Conservation (phyloP, 2,797 vertebrate genomes). For the Valencia hispanica region DNA sequence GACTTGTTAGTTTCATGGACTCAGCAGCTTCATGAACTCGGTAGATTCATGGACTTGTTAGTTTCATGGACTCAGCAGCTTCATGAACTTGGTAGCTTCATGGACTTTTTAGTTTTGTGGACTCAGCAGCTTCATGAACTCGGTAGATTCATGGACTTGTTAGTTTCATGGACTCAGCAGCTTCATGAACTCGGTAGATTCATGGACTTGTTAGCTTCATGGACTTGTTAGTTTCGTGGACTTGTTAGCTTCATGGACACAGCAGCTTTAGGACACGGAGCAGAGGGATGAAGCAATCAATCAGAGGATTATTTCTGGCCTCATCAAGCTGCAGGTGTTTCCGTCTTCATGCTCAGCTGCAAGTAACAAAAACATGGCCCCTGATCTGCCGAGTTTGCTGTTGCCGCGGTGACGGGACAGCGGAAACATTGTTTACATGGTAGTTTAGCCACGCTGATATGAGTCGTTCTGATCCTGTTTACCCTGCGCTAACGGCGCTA, state of each 20-base stretch:
- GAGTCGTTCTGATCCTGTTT: background rate
- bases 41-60: background rate
- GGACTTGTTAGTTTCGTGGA: background rate
- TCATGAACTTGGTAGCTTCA: background rate
- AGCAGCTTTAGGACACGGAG: too few relatives aligned
- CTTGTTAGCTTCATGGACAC: background rate
- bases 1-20: background rate
- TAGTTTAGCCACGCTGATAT: background rate
- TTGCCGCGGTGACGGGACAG: slow-evolving; percentile 4
- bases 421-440: background rate
- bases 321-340: background rate
- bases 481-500: background rate
- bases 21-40: background rate
- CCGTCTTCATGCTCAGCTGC: background rate
- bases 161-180: background rate
- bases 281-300: background rate
- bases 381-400: background rate
- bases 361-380: background rate
- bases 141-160: background rate
- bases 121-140: background rate
- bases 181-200: background rate
- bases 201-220: background rate
- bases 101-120: too few relatives aligned
- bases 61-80: background rate
- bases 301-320: background rate